phyloP scores from a whole-genome alignment of 1,140 invertebrate species.

The Campoletis sonorensis region DNA sequence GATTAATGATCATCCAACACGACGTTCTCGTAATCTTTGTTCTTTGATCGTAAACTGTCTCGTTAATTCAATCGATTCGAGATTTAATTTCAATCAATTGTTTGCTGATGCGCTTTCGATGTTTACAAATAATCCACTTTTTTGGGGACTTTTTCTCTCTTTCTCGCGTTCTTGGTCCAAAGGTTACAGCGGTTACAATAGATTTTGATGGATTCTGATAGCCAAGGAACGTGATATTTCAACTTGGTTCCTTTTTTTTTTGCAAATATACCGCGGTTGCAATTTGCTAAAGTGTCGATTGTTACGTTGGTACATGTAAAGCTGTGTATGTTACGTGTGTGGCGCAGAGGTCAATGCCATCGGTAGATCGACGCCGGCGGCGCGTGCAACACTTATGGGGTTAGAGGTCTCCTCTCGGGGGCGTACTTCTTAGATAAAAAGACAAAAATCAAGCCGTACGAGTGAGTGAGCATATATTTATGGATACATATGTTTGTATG shows the following conservation, averaged over 20 bases:
- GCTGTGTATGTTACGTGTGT: neutral
- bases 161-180: neutral
- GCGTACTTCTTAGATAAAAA: slow-evolving; percentile 28
- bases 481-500: neutral
- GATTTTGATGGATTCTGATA: neutral
- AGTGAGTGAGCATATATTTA: slow-evolving; percentile 39
- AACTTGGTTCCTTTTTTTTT: neutral
- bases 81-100: neutral
- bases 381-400: slow-evolving; percentile 60
- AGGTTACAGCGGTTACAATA: neutral
- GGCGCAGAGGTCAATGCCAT: slow-evolving; percentile 32
- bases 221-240: neutral
- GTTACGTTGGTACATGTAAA: neutral
- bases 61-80: too few relatives aligned
- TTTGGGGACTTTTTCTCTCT: too few relatives aligned
- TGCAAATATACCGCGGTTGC: slow-evolving; percentile 10
- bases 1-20: too few relatives aligned
- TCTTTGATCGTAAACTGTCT: too few relatives aligned
- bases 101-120: too few relatives aligned
- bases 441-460: slow-evolving; percentile 15
- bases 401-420: slow-evolving; percentile 2
- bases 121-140: neutral
- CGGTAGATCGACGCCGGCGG: slow-evolving; percentile 24
- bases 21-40: too few relatives aligned
- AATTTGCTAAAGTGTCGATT: slow-evolving; percentile 26